Conservation (phyloP, 35 echinoderm and acorn worm genomes). For the Diadema setosum region DNA sequence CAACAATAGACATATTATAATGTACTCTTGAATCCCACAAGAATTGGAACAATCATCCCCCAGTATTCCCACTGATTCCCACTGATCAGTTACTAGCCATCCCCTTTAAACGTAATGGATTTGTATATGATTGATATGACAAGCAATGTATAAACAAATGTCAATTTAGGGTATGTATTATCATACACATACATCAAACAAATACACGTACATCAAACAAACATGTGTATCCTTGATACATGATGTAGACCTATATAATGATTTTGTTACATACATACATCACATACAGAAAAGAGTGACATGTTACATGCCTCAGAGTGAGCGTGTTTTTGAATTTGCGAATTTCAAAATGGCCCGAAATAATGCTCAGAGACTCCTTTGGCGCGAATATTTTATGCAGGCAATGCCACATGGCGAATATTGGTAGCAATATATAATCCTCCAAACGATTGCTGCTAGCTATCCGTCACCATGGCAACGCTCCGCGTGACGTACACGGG, state of each 20-base stretch:
- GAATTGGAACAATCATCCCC: too few species aligned
- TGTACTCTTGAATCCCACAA: too few species aligned
- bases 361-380: neutral
- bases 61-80: too few species aligned
- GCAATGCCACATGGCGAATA: neutral
- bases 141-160: too few species aligned
- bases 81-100: too few species aligned
- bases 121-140: too few species aligned
- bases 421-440: neutral
- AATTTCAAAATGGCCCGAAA: neutral
- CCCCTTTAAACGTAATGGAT: too few species aligned
- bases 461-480: neutral
- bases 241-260: neutral
- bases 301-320: neutral
- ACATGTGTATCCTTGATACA: too few species aligned
- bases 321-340: neutral
- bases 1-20: too few species aligned
- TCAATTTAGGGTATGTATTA: neutral
- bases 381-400: neutral
- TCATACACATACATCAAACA: neutral
- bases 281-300: neutral
- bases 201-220: neutral
- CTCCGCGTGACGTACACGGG: neutral
- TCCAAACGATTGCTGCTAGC: neutral
- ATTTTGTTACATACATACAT: too few species aligned